A percentile compares a stretch with the other conserved stretches of the same genome.
These are phyloP conservation scores for Scelioninae gen. 2 DNA, from an alignment of 2,888 invertebrate species.

Conservation along the genomic window DNA sequence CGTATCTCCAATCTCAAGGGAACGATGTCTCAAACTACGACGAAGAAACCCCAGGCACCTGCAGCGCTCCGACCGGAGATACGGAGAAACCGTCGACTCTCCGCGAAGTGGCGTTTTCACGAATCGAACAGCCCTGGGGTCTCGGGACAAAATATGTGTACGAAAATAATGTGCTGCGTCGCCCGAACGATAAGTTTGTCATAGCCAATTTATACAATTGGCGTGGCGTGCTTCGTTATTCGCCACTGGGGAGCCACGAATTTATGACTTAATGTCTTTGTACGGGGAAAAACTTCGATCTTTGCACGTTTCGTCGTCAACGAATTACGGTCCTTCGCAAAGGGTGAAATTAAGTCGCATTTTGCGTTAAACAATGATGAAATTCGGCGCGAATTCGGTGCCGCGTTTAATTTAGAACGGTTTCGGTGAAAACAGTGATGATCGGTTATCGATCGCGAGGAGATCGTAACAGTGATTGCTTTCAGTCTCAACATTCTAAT, in stretches of 20 bases:
- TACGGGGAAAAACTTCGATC: constrained; percentile 27
- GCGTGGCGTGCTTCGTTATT: constrained; percentile 68
- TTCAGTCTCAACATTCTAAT: too few species aligned
- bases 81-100: constrained; percentile 64
- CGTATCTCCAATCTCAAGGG: constrained; percentile 71
- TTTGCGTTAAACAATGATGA: not conserved
- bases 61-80: constrained; percentile 55
- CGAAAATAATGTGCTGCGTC: constrained; percentile 63
- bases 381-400: not conserved
- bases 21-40: constrained; percentile 75
- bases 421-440: too few species aligned
- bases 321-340: constrained; percentile 3
- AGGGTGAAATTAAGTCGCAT: constrained; percentile 2
- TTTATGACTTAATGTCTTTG: constrained; percentile 71
- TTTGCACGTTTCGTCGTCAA: constrained; percentile 24
- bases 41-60: constrained; percentile 69
- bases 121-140: constrained; percentile 58
- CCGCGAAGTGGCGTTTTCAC: constrained; percentile 60
- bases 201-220: constrained; percentile 75
- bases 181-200: constrained; percentile 73
- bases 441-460: too few species aligned
- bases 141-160: constrained; percentile 59
- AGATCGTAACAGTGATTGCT: too few species aligned
- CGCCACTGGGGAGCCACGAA: constrained; percentile 72
- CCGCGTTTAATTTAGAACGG: too few species aligned